A percentile compares a stretch with the other conserved stretches of the same genome.
Conservation (phyloP, 2,888 invertebrate species). For the Drosophila melanosoma region DNA sequence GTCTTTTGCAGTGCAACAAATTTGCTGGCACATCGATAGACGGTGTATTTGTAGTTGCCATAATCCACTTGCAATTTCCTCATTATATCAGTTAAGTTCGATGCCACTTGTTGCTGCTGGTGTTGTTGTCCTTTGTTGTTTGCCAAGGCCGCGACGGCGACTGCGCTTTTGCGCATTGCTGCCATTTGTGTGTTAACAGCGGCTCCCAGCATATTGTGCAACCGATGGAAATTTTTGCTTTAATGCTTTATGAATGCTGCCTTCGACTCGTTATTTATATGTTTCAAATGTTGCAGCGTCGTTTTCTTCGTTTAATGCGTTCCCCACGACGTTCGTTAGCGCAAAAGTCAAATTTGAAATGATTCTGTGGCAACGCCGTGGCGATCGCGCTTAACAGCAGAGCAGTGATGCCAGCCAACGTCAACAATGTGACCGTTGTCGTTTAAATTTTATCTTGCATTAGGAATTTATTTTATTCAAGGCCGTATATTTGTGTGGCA, state of each 20-base stretch:
- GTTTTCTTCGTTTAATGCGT: conserved; percentile 34
- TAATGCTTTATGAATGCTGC: not conserved
- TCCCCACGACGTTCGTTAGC: conserved; percentile 67
- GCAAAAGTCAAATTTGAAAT: conserved; percentile 70
- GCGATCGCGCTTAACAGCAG: conserved; percentile 39
- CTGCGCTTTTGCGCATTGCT: conserved; percentile 56
- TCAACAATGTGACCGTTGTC: conserved; percentile 23
- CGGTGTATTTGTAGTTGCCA: conserved; percentile 82
- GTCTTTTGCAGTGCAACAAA: conserved; percentile 81
- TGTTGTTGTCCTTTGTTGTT: conserved; percentile 55
- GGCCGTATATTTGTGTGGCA: not conserved
- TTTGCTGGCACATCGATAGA: conserved; percentile 84
- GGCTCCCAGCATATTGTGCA: conserved; percentile 26
- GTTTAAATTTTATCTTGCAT: conserved; percentile 27
- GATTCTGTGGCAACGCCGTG: conserved; percentile 57
- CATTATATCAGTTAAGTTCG: conserved; percentile 70
- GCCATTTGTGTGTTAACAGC: conserved; percentile 45
- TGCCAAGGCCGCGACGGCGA: conserved; percentile 56
- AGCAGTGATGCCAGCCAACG: conserved; percentile 39
- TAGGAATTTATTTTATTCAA: not conserved
- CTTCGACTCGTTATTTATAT: not conserved
- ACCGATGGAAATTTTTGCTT: not conserved
- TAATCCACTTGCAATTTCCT: conserved; percentile 78
- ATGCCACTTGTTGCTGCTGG: conserved; percentile 48
- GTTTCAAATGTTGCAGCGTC: conserved; percentile 45